phyloP scores from a whole-genome alignment of 1,140 invertebrate species.

The Neodiprion virginianus region DNA sequence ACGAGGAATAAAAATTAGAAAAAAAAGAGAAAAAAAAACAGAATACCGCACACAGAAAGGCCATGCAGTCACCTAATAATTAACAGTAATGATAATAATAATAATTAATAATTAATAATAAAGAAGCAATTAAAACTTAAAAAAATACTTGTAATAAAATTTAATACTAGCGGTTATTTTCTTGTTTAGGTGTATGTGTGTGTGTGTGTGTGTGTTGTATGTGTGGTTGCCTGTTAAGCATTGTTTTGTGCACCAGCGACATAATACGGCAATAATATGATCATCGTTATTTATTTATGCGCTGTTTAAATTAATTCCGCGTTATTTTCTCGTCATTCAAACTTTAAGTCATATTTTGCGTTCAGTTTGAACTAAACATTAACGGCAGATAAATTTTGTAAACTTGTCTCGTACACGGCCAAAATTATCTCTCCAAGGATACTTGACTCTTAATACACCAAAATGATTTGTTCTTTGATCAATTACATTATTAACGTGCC shows the following conservation, averaged over 20 bases:
- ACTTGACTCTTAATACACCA: too few species aligned
- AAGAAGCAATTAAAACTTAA: background rate
- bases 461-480: too few species aligned
- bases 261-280: background rate
- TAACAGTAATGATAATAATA: background rate
- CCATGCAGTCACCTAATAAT: background rate
- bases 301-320: too few species aligned
- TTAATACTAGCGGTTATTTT: conserved; percentile 3
- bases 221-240: background rate
- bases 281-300: background rate
- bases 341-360: too few species aligned
- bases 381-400: too few species aligned
- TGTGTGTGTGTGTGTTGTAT: background rate
- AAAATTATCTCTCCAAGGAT: too few species aligned
- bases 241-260: background rate
- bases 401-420: too few species aligned
- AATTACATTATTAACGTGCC: too few species aligned
- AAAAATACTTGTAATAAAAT: conserved; percentile 8
- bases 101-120: background rate
- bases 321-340: too few species aligned
- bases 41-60: background rate
- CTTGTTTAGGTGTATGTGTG: background rate
- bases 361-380: too few species aligned
- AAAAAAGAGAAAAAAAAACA: background rate
- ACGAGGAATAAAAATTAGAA: background rate